These are phyloP conservation scores for Periplaneta americana DNA, from an alignment of 1,140 invertebrate species.

Conservation along the genomic window DNA sequence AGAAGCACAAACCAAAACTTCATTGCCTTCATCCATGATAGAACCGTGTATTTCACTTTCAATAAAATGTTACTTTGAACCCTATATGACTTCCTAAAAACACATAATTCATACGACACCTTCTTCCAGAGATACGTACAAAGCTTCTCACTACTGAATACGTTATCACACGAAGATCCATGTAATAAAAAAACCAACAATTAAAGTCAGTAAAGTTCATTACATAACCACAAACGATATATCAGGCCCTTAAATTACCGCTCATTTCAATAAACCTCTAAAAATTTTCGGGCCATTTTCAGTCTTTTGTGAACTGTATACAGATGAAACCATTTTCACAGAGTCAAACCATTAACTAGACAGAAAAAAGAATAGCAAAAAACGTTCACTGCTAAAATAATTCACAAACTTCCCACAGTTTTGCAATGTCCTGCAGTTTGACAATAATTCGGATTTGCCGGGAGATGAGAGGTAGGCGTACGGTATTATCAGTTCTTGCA, in stretches of 20 bases:
- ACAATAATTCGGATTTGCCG: background rate
- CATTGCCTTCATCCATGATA: constrained; percentile 40
- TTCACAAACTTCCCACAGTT: background rate
- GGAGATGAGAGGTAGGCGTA: background rate
- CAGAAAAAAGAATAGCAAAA: too few relatives aligned
- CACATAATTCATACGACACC: background rate
- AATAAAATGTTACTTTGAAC: background rate
- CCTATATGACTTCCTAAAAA: background rate
- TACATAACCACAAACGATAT: background rate
- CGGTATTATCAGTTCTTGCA: background rate
- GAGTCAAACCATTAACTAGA: too few relatives aligned
- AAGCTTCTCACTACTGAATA: background rate
- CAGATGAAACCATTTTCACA: too few relatives aligned
- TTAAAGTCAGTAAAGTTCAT: background rate
- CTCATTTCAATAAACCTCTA: background rate
- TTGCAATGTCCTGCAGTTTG: background rate
- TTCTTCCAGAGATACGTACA: background rate
- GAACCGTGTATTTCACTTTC: background rate
- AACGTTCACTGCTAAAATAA: too few relatives aligned
- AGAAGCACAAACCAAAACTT: constrained; percentile 43
- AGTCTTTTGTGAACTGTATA: background rate
- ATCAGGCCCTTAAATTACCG: background rate
- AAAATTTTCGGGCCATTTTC: background rate
- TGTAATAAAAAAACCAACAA: too few relatives aligned
- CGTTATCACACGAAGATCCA: background rate